These are phyloP conservation scores for Mythimna pallens DNA, from an alignment of 2,888 invertebrate species.

Conservation along the genomic window DNA sequence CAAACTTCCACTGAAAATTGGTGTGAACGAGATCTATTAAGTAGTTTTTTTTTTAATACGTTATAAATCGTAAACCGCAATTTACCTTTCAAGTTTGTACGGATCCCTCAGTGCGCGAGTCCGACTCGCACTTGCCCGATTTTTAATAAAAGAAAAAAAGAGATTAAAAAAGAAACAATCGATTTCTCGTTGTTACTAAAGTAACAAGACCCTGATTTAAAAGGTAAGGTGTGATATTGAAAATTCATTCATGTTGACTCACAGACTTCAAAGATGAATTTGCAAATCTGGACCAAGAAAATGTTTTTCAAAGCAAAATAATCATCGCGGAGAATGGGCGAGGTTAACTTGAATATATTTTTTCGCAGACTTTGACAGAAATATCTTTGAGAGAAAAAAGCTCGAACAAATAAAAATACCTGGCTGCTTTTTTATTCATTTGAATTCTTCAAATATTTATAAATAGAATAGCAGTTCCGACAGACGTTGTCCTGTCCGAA, in stretches of 20 bases:
- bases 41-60: too few species aligned
- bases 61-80: too few species aligned
- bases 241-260: constrained; percentile 6
- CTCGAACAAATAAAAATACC: constrained; percentile 28
- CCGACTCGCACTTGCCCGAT: too few species aligned
- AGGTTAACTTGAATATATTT: constrained; percentile 26
- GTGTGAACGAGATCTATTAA: too few species aligned
- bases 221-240: neutral
- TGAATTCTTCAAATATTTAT: constrained; percentile 17
- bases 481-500: too few species aligned
- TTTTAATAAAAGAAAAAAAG: too few species aligned
- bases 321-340: constrained; percentile 12
- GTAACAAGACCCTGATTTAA: neutral
- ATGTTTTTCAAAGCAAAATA: constrained; percentile 24
- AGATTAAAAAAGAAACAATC: neutral
- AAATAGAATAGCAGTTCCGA: neutral
- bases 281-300: constrained; percentile 5
- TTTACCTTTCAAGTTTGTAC: too few species aligned
- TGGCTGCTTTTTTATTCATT: constrained; percentile 24
- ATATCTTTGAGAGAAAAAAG: constrained; percentile 18
- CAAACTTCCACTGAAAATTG: too few species aligned
- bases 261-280: constrained; percentile 7
- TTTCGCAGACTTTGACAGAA: constrained; percentile 22
- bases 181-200: neutral
- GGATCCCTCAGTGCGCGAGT: too few species aligned